Evolutionary conservation across 2,797 vertebrate species (phyloP).

Genomic region (Phrynocephalus forsythii): DNA sequence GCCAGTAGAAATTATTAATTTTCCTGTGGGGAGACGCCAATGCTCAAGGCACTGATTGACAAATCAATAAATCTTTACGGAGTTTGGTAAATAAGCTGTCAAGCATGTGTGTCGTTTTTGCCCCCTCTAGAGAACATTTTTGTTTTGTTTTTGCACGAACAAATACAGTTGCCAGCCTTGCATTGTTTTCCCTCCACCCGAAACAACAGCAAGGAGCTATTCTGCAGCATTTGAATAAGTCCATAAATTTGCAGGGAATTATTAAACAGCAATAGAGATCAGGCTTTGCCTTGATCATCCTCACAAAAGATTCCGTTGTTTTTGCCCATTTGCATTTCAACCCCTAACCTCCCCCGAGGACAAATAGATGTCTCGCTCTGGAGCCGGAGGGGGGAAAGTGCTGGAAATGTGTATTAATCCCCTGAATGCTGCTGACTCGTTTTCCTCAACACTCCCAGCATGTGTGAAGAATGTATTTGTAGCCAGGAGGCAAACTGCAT

Average conservation of each 20-base stretch:
- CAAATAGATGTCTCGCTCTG: slow-evolving; percentile 79
- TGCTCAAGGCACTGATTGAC: slow-evolving; percentile 90
- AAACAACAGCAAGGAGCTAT: slow-evolving; percentile 61
- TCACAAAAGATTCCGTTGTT: slow-evolving; percentile 80
- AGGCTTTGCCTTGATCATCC: slow-evolving; percentile 71
- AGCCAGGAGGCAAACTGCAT: slow-evolving; percentile 82
- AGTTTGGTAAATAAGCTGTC: slow-evolving; percentile 95
- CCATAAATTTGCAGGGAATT: slow-evolving; percentile 70
- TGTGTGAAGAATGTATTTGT: slow-evolving; percentile 85
- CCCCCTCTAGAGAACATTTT: slow-evolving; percentile 1
- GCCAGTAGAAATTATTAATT: slow-evolving; percentile 88
- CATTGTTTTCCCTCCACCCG: slow-evolving; percentile 69
- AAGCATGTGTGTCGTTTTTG: slow-evolving; percentile 82
- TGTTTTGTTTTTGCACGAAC: slow-evolving; percentile 76
- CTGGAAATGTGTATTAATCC: slow-evolving; percentile 81
- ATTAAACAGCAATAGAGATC: slow-evolving; percentile 75
- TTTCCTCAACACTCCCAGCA: slow-evolving; percentile 79
- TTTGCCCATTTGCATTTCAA: slow-evolving; percentile 83
- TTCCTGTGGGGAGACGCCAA: slow-evolving; percentile 83
- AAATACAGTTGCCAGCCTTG: slow-evolving; percentile 71
- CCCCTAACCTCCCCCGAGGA: slow-evolving; percentile 84
- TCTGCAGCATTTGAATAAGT: slow-evolving; percentile 76
- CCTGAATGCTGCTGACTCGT: slow-evolving; percentile 82
- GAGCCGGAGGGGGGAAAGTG: slow-evolving; percentile 73
- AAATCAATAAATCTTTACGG: slow-evolving; percentile 99